Base-by-base conservation (phyloP, 1,140 invertebrate genomes). In the Cyclina sinensis region DNA sequence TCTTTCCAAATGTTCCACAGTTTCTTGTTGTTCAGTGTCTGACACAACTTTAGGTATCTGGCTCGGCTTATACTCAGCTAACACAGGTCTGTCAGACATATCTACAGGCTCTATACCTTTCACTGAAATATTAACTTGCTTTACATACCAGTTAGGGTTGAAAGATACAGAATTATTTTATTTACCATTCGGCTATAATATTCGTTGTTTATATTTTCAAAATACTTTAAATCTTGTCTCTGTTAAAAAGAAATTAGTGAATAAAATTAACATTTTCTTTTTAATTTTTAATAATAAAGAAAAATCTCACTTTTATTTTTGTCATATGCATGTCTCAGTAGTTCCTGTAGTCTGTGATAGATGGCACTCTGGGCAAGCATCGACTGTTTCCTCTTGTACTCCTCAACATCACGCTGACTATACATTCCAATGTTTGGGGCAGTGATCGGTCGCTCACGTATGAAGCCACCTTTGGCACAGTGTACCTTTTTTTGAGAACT, bases 401-500 rank as follows among this genome's bases (percentile, higher is more conserved):
- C 87, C 27, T 80, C 79, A 2, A 37, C 57, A 5, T 80, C 79
- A 16, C 27, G 78, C n/a, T 27, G 27, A 79, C 74, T 51, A 59
- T 91, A 68, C 57, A 65, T n/a, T 62, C 76, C 27, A n/a, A 94
- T 70, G 70, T 92, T 88, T 39, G 94, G 93, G 21, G 93, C 93
- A n/a, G 93, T 93, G 48, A 94, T 81, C n/a, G 93, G 93, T 32
- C 93, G 91, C 21, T 89, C 80, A 35, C 94, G 86, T 0, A 94
- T 90, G 79, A 87, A 93, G 14, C 94, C 94, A 5, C 92, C 93
- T 27, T 92, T 92, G 14, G 92, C 91, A 65, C 85, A 73, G 80
- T 94, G 91, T 12, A 95, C 91, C n/a, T 86, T 91, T 21, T 91
- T 91, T 87, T 94, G 91, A 14, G 94, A 94, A 51, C 90, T 62